These are phyloP conservation scores for Plestiodon gilberti DNA, from an alignment of 2,113 vertebrate species.

Conservation along the genomic window DNA sequence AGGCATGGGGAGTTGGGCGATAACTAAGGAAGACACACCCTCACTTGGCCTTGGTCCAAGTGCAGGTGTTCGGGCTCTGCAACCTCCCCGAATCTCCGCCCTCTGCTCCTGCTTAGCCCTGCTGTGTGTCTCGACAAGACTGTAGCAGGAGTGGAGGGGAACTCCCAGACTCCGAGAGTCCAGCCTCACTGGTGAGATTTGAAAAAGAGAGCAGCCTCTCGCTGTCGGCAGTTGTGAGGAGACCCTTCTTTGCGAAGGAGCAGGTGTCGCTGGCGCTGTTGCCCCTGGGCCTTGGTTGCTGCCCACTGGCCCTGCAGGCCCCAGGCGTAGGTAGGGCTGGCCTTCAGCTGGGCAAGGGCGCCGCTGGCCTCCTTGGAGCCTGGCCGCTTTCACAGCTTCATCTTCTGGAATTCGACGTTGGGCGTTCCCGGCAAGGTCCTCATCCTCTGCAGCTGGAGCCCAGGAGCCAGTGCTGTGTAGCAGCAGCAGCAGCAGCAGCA, in stretches of 20 bases:
- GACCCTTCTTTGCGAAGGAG: not conserved
- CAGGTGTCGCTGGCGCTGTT: no score
- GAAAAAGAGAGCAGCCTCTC: not conserved
- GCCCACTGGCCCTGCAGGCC: not conserved
- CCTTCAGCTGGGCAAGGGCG: no score
- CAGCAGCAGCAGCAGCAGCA: no score
- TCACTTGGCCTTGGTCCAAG: not conserved
- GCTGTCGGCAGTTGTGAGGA: not conserved
- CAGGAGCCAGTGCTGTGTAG: no score
- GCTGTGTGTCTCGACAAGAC: not conserved
- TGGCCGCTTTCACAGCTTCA: not conserved
- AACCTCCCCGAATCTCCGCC: not conserved
- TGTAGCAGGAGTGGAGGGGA: not conserved
- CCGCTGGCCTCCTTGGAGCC: not conserved
- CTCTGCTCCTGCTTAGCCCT: not conserved
- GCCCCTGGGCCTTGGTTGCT: not conserved
- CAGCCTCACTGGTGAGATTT: not conserved
- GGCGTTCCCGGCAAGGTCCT: not conserved
- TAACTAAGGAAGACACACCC: not conserved
- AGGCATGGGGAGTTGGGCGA: not conserved
- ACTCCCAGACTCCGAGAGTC: no score
- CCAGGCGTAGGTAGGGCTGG: rapidly evolving
- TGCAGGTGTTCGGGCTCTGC: not conserved
- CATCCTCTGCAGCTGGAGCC: not conserved
- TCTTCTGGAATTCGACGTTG: not conserved